phyloP scores from a whole-genome alignment of 2,888 invertebrate genomes.

The Yponomeuta sedellus region DNA sequence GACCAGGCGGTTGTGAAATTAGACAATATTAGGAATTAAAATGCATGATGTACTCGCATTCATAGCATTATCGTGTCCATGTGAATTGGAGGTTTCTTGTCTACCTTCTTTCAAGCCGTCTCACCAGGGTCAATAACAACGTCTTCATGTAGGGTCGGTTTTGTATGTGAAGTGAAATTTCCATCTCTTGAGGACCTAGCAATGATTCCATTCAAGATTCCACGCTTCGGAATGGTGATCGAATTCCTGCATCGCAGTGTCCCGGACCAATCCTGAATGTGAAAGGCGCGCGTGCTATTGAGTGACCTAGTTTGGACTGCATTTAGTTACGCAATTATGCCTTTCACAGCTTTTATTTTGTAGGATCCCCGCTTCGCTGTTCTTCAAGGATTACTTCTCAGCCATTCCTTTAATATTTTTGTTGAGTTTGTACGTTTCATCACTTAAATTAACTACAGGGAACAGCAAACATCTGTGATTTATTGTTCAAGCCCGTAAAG shows the following conservation, averaged over 20 bases:
- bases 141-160: background rate
- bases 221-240: slow-evolving; percentile 2
- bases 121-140: background rate
- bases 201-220: background rate
- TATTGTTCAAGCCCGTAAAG: background rate
- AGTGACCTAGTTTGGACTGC: slow-evolving; percentile 5
- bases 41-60: slow-evolving; percentile 20
- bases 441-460: background rate
- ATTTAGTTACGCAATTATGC: background rate
- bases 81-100: slow-evolving; percentile 11
- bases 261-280: slow-evolving; percentile 3
- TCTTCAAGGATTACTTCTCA: background rate
- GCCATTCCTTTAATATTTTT: background rate
- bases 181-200: background rate
- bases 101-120: background rate
- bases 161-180: background rate
- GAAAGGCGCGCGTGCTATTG: slow-evolving; percentile 30
- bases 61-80: slow-evolving; percentile 10
- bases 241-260: slow-evolving; percentile 1
- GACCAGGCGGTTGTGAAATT: slow-evolving; percentile 28
- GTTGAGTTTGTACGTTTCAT: background rate
- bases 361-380: background rate
- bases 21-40: slow-evolving; percentile 25
- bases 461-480: background rate
- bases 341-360: background rate